These are phyloP conservation scores for Drosophila hawaiiensis DNA, from an alignment of 2,888 invertebrate species.

Conservation along the genomic window DNA sequence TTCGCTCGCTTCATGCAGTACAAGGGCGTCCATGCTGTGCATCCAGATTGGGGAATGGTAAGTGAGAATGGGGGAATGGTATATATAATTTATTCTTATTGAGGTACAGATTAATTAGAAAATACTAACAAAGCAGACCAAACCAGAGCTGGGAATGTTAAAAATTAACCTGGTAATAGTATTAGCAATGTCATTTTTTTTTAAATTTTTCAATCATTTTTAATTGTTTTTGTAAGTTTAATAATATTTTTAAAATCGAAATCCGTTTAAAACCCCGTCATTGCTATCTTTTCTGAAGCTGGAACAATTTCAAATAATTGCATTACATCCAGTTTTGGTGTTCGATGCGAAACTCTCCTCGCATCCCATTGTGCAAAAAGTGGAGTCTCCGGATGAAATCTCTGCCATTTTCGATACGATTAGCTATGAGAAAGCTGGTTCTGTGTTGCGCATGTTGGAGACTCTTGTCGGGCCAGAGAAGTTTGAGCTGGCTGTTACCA, in stretches of 20 bases:
- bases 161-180: too few species aligned
- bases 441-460: constrained; percentile 94
- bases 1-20: constrained; percentile 95
- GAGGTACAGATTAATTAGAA: too few species aligned
- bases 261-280: too few species aligned
- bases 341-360: constrained; percentile 92
- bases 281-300: constrained; percentile 87
- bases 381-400: constrained; percentile 94
- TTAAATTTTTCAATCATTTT: too few species aligned
- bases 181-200: too few species aligned
- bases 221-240: background rate
- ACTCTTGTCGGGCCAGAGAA: constrained; percentile 88
- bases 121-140: too few species aligned
- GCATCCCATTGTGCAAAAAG: constrained; percentile 94
- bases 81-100: background rate
- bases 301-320: constrained; percentile 90
- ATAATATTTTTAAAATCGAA: too few species aligned
- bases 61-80: background rate
- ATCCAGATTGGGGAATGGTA: constrained; percentile 93
- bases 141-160: too few species aligned
- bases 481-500: constrained; percentile 91
- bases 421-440: constrained; percentile 95
- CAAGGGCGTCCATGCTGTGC: constrained; percentile 89
- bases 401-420: constrained; percentile 95
- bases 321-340: constrained; percentile 90